Conservation (phyloP, 30 jellyfish, hydroid and myxozoan species). For the Pelagia noctiluca region DNA sequence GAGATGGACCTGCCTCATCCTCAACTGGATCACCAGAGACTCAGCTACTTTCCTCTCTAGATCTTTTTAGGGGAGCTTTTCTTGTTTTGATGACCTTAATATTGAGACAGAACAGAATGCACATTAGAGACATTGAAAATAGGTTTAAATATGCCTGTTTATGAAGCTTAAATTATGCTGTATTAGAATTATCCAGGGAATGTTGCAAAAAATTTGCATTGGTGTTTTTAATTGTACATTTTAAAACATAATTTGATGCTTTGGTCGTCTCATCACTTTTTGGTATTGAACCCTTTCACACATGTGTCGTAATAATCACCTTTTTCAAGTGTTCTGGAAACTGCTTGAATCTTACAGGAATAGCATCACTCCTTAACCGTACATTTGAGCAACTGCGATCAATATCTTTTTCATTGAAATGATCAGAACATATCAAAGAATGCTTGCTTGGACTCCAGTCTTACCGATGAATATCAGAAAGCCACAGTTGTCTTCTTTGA, state of each 20-base stretch:
- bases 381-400: constrained; percentile 31
- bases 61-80: not conserved
- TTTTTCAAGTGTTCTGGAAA: constrained; percentile 53
- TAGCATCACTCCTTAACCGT: constrained; percentile 23
- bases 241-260: not conserved
- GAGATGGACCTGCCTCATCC: constrained; percentile 8
- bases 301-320: constrained; percentile 1
- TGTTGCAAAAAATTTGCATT: no score
- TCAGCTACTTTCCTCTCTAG: not conserved
- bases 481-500: no score
- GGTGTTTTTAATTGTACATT: not conserved
- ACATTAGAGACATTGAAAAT: no score
- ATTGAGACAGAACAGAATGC: no score
- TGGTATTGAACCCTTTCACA: not conserved
- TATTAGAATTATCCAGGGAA: not conserved
- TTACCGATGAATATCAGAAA: no score
- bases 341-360: constrained; percentile 48
- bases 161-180: not conserved
- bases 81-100: not conserved
- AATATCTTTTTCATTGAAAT: constrained; percentile 22
- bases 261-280: not conserved
- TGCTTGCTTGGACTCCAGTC: constrained; percentile 48
- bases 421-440: constrained; percentile 51
- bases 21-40: not conserved
- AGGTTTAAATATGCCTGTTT: not conserved